Evolutionary conservation across 2,888 invertebrate genomes (phyloP), one percentile per base, ranked within the genome.

Genomic region (Lampropteryx suffumata): DNA sequence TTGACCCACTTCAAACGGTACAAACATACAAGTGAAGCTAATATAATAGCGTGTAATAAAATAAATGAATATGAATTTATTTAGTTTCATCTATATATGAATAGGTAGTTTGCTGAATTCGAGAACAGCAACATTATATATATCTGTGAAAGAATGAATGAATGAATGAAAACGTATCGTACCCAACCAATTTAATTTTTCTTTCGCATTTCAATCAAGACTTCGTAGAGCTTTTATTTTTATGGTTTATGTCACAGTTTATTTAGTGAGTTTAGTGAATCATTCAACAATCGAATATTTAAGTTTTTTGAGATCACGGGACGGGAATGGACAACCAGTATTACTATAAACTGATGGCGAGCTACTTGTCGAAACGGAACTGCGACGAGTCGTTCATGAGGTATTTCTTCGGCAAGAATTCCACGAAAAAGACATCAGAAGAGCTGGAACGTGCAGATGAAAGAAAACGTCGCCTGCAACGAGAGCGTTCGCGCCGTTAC

Each of bases 371-470:
- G 12, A 90, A 90, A 76, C 75, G 87, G 39, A 89, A 89, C 71
- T 90, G 89, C 65, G 89, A 89, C 72, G 89, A 90, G 71, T 90
- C 89, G 44, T 89, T 89, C 65, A 88, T 90, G 85, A 79, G 89
- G 59, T 90, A 90, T 69, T 89, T 90, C 65, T 89, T 90, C 56
- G 89, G 89, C 29, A 89, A 89, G 65, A 89, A 84, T 61, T 76
- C 88, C 4, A 53, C 80, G 36, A 89, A 87, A 70, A 89, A 88
- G 69, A 82, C 86, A 6, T 83, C 89, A 2, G 89, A 88, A 44
- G 89, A 89, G 59, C 59, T 89, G 7, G 89, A 90, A 63, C 76
- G 88, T 3, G 89, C 89, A 1, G 89, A 90, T 42, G 89, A 90
- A 57, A 76, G 89, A 26, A 90, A 90, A 64, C 75, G 89, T 33